These are phyloP conservation scores for Clangula hyemalis DNA, from an alignment of 2,797 vertebrate species.

Conservation along the genomic window DNA sequence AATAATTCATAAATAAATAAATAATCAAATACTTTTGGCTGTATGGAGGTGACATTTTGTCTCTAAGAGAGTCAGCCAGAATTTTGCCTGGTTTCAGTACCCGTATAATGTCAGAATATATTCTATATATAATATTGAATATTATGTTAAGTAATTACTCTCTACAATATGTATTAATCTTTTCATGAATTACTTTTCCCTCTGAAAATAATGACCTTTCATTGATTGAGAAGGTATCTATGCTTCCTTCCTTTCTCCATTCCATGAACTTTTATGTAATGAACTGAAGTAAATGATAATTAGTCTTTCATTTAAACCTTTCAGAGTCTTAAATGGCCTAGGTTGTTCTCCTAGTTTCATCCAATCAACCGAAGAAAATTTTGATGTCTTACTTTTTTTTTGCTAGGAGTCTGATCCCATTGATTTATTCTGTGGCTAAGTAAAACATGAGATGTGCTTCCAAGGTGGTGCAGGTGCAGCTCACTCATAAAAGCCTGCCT, in stretches of 20 bases:
- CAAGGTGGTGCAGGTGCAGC: not conserved
- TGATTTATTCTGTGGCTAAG: not conserved
- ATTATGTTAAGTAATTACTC: not conserved
- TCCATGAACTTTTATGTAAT: not conserved
- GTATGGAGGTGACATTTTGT: not conserved
- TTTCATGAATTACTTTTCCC: not conserved
- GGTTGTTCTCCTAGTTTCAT: not conserved
- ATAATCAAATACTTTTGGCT: not conserved
- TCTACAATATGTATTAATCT: not conserved
- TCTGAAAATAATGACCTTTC: not conserved
- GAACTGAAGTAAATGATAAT: not conserved
- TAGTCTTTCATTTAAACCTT: not conserved
- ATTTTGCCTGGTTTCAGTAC: not conserved
- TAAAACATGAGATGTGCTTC: not conserved
- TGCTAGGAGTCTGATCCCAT: not conserved
- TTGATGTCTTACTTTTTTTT: not conserved
- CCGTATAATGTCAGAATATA: not conserved
- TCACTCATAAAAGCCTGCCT: not conserved
- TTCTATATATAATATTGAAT: not conserved
- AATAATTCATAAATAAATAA: not conserved
- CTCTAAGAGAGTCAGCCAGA: not conserved
- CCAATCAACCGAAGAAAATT: not conserved
- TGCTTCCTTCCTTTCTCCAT: not conserved
- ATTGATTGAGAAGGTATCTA: not conserved
- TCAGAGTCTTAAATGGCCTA: not conserved